phyloP scores from a whole-genome alignment of 2,113 vertebrate species.

The Podarcis raffonei region DNA sequence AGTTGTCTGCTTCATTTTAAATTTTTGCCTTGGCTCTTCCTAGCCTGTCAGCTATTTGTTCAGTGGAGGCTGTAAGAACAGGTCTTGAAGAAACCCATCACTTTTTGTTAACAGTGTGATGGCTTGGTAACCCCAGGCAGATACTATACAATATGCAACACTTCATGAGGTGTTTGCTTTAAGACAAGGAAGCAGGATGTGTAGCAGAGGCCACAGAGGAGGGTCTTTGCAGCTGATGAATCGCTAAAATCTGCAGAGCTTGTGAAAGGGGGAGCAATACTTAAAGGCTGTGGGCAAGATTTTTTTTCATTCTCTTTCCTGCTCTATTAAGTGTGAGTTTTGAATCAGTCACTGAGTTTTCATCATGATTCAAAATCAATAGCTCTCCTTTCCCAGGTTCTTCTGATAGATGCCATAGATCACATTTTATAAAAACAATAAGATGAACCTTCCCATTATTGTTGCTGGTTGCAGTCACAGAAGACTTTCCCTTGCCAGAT shows the following conservation, averaged over 20 bases:
- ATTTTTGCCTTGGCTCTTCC: background rate
- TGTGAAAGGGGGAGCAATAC: background rate
- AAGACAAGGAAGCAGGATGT: background rate
- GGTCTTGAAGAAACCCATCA: background rate
- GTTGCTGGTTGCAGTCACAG: background rate
- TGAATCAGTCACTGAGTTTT: slow-evolving; percentile 7
- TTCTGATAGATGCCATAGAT: background rate
- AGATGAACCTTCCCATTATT: background rate
- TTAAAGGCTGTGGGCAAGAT: background rate
- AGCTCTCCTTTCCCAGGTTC: slow-evolving; percentile 6
- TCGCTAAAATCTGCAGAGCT: slow-evolving; percentile 21
- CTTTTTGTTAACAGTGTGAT: fast-evolving
- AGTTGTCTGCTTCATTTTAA: slow-evolving; percentile 4
- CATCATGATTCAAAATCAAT: slow-evolving; percentile 23
- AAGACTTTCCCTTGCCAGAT: background rate
- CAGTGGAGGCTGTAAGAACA: background rate
- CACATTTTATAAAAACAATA: background rate
- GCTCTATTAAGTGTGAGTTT: background rate
- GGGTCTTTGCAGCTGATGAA: slow-evolving; percentile 6
- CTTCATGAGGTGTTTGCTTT: background rate
- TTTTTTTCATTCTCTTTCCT: background rate
- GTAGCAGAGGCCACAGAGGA: background rate
- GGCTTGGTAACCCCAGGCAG: fast-evolving
- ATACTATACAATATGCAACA: fast-evolving
- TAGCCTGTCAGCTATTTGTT: background rate